A percentile compares a stretch with the other conserved stretches of the same genome.
These are phyloP conservation scores for Lithophane ornitopus DNA, from an alignment of 2,888 invertebrate genomes.

Conservation along the genomic window DNA sequence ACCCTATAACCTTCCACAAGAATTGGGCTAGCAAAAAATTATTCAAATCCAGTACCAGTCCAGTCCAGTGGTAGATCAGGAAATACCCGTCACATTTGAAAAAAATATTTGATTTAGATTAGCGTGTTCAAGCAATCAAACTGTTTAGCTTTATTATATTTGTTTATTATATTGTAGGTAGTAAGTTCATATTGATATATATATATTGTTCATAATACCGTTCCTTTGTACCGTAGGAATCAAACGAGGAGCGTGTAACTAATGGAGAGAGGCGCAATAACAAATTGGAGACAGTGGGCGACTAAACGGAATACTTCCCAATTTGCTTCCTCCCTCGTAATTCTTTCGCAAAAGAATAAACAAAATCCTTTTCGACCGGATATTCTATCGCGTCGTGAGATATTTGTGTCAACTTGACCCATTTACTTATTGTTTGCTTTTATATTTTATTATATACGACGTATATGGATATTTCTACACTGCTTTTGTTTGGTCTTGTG, in stretches of 20 bases:
- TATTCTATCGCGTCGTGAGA: constrained; percentile 67
- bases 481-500: constrained; percentile 9
- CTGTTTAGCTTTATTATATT: too few relatives aligned
- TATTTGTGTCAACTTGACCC: constrained; percentile 70
- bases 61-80: too few relatives aligned
- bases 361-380: constrained; percentile 69
- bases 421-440: constrained; percentile 65
- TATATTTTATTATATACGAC: constrained; percentile 32
- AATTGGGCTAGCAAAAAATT: too few relatives aligned
- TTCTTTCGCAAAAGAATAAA: constrained; percentile 74
- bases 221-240: constrained; percentile 60
- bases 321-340: constrained; percentile 74
- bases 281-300: constrained; percentile 76
- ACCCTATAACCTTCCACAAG: too few relatives aligned
- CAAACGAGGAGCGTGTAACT: constrained; percentile 71
- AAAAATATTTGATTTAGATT: too few relatives aligned
- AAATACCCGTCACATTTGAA: too few relatives aligned
- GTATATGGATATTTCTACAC: not conserved
- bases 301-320: constrained; percentile 77
- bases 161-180: too few relatives aligned
- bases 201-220: constrained; percentile 40
- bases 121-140: too few relatives aligned
- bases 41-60: too few relatives aligned
- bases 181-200: constrained; percentile 48
- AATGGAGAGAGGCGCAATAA: constrained; percentile 77